These are phyloP conservation scores for Bibio marci DNA, from an alignment of 2,888 invertebrate genomes.

Conservation along the genomic window DNA sequence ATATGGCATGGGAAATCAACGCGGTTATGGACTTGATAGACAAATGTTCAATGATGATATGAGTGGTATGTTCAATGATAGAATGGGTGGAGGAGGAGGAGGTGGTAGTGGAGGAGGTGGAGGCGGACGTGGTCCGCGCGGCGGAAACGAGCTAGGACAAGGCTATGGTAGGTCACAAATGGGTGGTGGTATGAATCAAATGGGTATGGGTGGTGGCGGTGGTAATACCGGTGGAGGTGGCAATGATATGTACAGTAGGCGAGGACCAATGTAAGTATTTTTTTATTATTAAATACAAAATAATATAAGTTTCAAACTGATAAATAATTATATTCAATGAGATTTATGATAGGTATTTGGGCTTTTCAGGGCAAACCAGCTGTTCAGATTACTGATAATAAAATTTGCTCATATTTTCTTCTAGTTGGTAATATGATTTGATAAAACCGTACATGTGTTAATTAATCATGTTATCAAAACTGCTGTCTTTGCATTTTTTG, in stretches of 20 bases:
- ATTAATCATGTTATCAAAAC: too few relatives aligned
- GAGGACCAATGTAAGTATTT: slow-evolving; percentile 22
- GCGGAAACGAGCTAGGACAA: neutral
- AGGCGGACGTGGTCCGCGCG: slow-evolving; percentile 6
- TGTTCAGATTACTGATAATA: too few relatives aligned
- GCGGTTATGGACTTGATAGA: slow-evolving; percentile 22
- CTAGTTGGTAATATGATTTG: too few relatives aligned
- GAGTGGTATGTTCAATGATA: neutral
- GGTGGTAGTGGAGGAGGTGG: slow-evolving; percentile 7
- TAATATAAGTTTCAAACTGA: too few relatives aligned
- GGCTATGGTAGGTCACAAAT: neutral
- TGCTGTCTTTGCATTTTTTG: too few relatives aligned
- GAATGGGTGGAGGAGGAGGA: slow-evolving; percentile 4
- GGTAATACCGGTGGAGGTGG: slow-evolving; percentile 7
- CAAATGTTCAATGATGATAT: slow-evolving; percentile 7
- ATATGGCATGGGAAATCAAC: slow-evolving; percentile 15
- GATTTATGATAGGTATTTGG: too few relatives aligned
- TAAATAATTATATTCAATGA: too few relatives aligned
- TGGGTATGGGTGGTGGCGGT: neutral
- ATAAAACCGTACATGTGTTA: too few relatives aligned
- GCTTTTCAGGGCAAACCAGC: too few relatives aligned
- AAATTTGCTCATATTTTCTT: too few relatives aligned
- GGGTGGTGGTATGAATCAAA: slow-evolving; percentile 13
- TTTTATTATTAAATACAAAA: too few relatives aligned
- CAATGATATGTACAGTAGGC: slow-evolving; percentile 33